phyloP scores from a whole-genome alignment of 2,888 invertebrate species.

The Epirrhoe alternata region DNA sequence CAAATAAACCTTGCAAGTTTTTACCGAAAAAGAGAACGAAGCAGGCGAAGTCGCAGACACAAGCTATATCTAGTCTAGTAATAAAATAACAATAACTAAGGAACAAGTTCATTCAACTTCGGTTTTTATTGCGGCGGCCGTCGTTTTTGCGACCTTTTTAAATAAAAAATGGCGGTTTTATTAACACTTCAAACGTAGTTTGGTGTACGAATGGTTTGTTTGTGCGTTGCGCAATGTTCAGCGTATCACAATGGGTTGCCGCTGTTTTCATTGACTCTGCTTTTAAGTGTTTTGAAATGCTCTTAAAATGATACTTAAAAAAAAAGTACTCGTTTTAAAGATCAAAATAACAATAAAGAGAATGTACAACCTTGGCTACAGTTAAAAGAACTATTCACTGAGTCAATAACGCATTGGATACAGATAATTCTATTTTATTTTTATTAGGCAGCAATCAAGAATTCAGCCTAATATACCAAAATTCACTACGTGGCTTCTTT shows the following conservation, averaged over 20 bases:
- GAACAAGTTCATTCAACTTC: conserved; percentile 40
- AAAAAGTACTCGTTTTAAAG: no score
- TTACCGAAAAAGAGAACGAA: neutral
- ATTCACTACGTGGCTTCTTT: no score
- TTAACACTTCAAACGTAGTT: conserved; percentile 7
- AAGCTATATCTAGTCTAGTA: conserved; percentile 17
- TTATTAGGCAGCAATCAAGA: no score
- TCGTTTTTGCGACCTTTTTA: conserved; percentile 22
- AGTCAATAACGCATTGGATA: no score
- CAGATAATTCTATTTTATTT: no score
- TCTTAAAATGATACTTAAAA: no score
- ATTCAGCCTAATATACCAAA: no score
- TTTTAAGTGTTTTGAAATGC: neutral
- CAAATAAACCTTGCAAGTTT: no score
- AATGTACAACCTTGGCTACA: neutral
- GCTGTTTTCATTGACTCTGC: neutral
- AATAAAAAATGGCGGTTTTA: conserved; percentile 22
- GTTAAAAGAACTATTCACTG: no score
- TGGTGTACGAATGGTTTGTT: neutral
- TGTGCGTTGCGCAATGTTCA: neutral
- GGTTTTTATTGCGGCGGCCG: conserved; percentile 32
- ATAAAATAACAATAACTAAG: conserved; percentile 42
- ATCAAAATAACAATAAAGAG: neutral
- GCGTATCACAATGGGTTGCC: neutral
- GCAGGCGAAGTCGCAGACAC: neutral